Conservation (phyloP, 2,888 invertebrate genomes). For the Brachypalpus laphriformis region DNA sequence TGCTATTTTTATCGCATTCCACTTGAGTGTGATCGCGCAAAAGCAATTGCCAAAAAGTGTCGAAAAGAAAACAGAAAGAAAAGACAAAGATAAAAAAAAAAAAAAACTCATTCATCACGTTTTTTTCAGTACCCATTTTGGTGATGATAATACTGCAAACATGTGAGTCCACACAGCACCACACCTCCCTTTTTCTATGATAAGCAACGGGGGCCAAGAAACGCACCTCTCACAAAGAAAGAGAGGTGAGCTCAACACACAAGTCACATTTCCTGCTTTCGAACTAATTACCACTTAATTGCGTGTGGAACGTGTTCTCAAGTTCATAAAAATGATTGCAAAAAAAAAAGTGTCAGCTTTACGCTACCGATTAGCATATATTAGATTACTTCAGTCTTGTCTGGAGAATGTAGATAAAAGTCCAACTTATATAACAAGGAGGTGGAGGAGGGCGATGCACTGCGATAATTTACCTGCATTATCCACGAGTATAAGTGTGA, state of each 20-base stretch:
- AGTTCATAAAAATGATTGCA: conserved; percentile 32
- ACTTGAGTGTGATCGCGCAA: not conserved
- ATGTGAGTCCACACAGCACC: not conserved
- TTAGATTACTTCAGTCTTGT: conserved; percentile 11
- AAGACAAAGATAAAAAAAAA: not conserved
- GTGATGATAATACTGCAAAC: not conserved
- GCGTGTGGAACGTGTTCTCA: conserved; percentile 22
- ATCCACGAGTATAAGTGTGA: conserved; percentile 13
- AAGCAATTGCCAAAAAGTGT: conserved; percentile 47
- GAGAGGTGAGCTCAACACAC: not conserved
- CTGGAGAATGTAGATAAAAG: conserved; percentile 2
- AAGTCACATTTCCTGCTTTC: conserved; percentile 39
- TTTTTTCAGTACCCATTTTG: conserved; percentile 18
- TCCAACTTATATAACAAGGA: conserved; percentile 23
- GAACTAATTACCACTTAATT: conserved; percentile 8
- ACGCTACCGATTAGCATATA: conserved; percentile 11
- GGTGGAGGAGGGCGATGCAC: not conserved
- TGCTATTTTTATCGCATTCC: conserved; percentile 49
- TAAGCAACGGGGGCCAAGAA: not conserved
- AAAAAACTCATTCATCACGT: conserved; percentile 33
- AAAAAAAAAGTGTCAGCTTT: conserved; percentile 9
- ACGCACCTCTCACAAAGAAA: not conserved
- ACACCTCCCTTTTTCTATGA: not conserved
- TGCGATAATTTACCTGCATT: conserved; percentile 13
- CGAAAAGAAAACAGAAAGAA: conserved; percentile 2